Conservation (phyloP, 2,113 vertebrate genomes). For the Cyanoliseus patagonus region DNA sequence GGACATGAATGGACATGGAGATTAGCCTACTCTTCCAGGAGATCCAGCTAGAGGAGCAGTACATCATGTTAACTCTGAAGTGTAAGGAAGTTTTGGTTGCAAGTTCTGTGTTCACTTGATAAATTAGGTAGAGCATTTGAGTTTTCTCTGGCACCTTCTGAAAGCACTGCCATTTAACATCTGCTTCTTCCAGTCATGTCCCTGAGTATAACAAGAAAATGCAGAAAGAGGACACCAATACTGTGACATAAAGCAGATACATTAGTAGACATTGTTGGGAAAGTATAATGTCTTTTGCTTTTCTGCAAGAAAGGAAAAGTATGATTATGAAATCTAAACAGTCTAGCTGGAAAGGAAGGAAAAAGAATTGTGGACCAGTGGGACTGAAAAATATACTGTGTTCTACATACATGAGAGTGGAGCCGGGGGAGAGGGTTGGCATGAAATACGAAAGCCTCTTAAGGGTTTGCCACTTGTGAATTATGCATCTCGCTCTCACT, state of each 20-base stretch:
- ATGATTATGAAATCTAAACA: background rate
- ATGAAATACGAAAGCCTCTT: slow-evolving; percentile 26
- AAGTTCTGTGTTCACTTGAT: rapidly evolving
- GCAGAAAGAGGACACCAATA: background rate
- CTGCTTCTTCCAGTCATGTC: background rate
- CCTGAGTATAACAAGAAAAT: background rate
- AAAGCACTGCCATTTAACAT: background rate
- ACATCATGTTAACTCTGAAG: rapidly evolving
- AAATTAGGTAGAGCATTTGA: background rate
- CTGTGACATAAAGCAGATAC: background rate
- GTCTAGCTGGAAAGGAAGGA: background rate
- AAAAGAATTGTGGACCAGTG: background rate
- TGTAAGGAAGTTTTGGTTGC: background rate
- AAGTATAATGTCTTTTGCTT: background rate
- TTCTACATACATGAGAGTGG: background rate
- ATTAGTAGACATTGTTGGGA: background rate
- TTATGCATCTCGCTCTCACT: slow-evolving; percentile 63
- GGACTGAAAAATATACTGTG: background rate
- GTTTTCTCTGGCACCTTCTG: background rate
- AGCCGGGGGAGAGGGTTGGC: background rate
- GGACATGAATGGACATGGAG: background rate
- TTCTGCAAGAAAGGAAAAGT: background rate
- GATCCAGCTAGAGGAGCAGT: background rate
- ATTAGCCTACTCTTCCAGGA: background rate
- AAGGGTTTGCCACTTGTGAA: slow-evolving; percentile 57